These are phyloP conservation scores for Achlya flavicornis DNA, from an alignment of 2,888 invertebrate species.

Conservation along the genomic window DNA sequence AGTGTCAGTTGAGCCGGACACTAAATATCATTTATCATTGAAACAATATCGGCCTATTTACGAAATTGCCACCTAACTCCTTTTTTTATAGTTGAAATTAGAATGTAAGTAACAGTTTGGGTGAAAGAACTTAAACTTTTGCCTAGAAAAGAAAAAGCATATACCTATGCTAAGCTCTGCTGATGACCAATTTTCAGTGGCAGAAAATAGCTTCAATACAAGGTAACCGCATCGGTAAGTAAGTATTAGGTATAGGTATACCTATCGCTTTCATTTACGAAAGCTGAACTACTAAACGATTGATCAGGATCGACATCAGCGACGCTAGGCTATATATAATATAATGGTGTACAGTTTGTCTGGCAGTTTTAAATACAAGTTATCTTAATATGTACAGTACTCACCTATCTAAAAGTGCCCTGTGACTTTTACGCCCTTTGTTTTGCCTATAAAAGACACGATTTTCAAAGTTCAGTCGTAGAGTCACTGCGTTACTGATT, in stretches of 20 bases:
- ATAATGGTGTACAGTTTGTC: too few species aligned
- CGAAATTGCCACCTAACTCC: not conserved
- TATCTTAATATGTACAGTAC: not conserved
- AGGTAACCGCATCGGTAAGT: too few species aligned
- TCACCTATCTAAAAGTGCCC: not conserved
- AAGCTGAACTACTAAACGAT: too few species aligned
- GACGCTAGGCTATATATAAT: too few species aligned
- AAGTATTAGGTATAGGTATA: too few species aligned
- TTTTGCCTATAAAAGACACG: not conserved
- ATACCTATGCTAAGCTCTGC: not conserved
- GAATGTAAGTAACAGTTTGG: too few species aligned
- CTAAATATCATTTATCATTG: constrained; percentile 1
- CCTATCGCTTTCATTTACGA: too few species aligned
- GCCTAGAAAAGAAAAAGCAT: too few species aligned
- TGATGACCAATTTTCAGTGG: not conserved
- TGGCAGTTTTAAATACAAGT: not conserved
- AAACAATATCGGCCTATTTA: not conserved
- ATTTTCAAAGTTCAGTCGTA: not conserved
- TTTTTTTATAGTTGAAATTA: too few species aligned
- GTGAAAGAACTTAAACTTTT: too few species aligned
- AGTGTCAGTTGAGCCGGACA: not conserved
- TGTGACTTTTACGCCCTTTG: not conserved
- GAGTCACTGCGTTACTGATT: not conserved
- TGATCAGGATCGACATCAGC: too few species aligned
- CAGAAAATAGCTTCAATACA: not conserved